These are phyloP conservation scores for Platygyra sinensis DNA, from an alignment of 64 coral and sea anemone species.

Conservation along the genomic window DNA sequence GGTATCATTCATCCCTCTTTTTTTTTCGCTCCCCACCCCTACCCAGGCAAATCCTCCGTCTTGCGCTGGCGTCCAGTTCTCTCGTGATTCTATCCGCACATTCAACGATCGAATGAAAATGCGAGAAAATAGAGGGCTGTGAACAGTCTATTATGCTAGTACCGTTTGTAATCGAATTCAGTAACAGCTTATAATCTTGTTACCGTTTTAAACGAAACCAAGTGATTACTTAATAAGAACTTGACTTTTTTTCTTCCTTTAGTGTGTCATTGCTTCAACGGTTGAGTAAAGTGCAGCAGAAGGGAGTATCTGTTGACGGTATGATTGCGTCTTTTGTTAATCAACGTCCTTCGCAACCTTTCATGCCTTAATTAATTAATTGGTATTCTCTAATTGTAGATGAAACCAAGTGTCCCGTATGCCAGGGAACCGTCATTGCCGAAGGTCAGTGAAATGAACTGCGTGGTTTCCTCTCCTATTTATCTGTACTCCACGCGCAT, in stretches of 20 bases:
- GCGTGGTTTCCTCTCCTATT: neutral
- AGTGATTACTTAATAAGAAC: neutral
- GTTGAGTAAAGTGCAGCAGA: constrained; percentile 76
- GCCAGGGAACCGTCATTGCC: constrained; percentile 63
- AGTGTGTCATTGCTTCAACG: constrained; percentile 94
- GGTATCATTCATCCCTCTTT: no score
- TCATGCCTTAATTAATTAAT: neutral
- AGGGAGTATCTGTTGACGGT: constrained; percentile 87
- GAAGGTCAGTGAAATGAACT: constrained; percentile 53
- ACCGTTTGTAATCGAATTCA: no score
- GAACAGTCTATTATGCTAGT: no score
- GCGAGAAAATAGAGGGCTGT: no score
- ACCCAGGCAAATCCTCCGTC: no score
- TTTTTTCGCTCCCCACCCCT: no score
- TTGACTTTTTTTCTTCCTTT: neutral
- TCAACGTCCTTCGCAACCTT: neutral
- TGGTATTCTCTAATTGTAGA: constrained; percentile 26
- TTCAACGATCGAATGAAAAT: no score
- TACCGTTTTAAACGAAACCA: no score
- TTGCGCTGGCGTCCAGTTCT: no score
- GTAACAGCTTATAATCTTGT: no score
- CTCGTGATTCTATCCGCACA: no score
- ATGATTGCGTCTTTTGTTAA: neutral
- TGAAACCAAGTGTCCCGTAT: constrained; percentile 69
- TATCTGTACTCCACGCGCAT: no score